Percentiles rank a stretch among this genome's conserved stretches.
Evolutionary conservation across 2,113 vertebrate genomes (phyloP).

Genomic region (Paradisaea rubra): DNA sequence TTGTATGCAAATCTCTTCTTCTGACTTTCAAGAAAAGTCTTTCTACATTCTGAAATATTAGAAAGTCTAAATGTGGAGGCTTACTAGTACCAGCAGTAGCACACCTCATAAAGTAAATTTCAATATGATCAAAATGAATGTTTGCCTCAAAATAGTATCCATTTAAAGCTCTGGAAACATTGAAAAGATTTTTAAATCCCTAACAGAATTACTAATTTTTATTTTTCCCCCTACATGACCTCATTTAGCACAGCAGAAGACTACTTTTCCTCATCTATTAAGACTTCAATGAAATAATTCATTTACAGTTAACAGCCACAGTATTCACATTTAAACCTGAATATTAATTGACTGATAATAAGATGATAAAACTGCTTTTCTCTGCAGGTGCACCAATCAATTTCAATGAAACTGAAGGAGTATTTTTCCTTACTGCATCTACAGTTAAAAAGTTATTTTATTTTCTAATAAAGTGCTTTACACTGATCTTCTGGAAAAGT

Average conservation of each 20-base stretch:
- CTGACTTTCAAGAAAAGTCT: neutral
- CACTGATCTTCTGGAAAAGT: constrained; percentile 81
- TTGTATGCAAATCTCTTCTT: neutral
- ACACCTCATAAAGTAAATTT: neutral
- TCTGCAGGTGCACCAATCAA: constrained; percentile 87
- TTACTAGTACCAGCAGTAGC: neutral
- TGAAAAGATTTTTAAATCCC: neutral
- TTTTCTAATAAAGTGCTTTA: constrained; percentile 87
- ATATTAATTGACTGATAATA: constrained; percentile 97
- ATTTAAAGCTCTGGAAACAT: neutral
- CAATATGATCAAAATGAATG: neutral
- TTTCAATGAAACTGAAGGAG: constrained; percentile 75
- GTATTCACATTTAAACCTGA: constrained; percentile 86
- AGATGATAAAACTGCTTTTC: constrained; percentile 81
- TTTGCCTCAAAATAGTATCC: neutral
- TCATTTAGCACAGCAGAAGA: constrained; percentile 76
- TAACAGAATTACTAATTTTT: neutral
- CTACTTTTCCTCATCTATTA: constrained; percentile 79
- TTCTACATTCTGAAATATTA: neutral
- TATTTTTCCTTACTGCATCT: constrained; percentile 73
- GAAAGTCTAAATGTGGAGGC: neutral
- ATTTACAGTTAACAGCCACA: constrained; percentile 82
- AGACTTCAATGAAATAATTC: constrained; percentile 86
- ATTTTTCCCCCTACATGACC: constrained; percentile 40
- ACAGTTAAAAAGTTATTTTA: constrained; percentile 89